Percentiles rank a stretch among this genome's conserved stretches.
Conservation (phyloP, 2,113 vertebrate species). For the Carollia perspicillata region DNA sequence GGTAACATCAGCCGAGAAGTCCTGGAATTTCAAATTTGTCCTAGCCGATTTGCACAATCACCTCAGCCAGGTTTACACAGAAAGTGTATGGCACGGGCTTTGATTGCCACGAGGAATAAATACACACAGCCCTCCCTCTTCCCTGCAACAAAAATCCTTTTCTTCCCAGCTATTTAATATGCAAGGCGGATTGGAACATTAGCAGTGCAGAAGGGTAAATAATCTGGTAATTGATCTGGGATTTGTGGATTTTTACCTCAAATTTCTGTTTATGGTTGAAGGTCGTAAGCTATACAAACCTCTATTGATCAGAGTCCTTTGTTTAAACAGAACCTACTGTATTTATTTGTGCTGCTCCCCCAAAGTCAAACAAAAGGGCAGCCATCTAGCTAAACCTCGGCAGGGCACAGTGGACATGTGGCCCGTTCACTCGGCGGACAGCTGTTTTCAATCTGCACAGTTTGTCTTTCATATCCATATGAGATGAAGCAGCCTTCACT, state of each 20-base stretch:
- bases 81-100: neutral
- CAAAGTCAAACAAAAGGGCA: slow-evolving; percentile 86
- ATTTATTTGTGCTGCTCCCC: slow-evolving; percentile 83
- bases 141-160: slow-evolving; percentile 37
- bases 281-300: slow-evolving; percentile 85
- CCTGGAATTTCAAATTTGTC: slow-evolving; percentile 51
- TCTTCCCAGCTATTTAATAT: slow-evolving; percentile 69
- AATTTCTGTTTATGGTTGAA: slow-evolving; percentile 84
- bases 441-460: slow-evolving; percentile 90
- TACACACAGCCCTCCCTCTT: neutral
- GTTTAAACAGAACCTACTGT: slow-evolving; percentile 86
- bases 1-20: slow-evolving; percentile 43
- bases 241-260: slow-evolving; percentile 82
- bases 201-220: slow-evolving; percentile 81
- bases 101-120: slow-evolving; percentile 61
- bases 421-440: slow-evolving; percentile 82
- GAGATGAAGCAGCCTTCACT: slow-evolving; percentile 88
- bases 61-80: slow-evolving; percentile 18
- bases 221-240: slow-evolving; percentile 82
- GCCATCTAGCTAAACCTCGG: slow-evolving; percentile 79
- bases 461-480: slow-evolving; percentile 87
- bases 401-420: slow-evolving; percentile 82
- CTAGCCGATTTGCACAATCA: slow-evolving; percentile 41
- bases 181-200: slow-evolving; percentile 80
- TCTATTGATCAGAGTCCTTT: slow-evolving; percentile 85